A percentile compares a stretch with the other conserved stretches of the same genome.
phyloP scores from a whole-genome alignment of 2,888 invertebrate species.

The Pecten maximus region DNA sequence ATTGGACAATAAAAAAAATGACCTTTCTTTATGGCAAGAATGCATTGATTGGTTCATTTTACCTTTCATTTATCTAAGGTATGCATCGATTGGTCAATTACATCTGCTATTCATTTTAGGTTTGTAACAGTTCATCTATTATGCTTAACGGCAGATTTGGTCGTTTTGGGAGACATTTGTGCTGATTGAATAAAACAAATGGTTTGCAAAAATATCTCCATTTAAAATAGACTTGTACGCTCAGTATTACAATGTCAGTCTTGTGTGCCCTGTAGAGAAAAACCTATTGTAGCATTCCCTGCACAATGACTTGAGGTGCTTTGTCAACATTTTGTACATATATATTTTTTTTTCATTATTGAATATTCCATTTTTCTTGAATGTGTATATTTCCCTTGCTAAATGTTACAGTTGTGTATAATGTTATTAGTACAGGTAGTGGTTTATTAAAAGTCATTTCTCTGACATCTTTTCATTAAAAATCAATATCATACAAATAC shows the following conservation, averaged over 20 bases:
- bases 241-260: background rate
- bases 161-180: background rate
- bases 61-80: background rate
- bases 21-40: background rate
- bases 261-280: background rate
- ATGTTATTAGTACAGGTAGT: background rate
- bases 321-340: conserved; percentile 10
- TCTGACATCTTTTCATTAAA: conserved; percentile 17
- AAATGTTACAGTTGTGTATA: background rate
- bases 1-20: background rate
- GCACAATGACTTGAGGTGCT: background rate
- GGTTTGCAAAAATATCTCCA: conserved; percentile 18
- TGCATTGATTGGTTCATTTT: background rate
- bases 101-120: background rate
- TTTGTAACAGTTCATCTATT: background rate
- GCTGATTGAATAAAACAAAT: background rate
- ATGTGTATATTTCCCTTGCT: conserved; percentile 28
- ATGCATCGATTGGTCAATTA: background rate
- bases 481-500: conserved; percentile 7
- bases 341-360: background rate
- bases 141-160: background rate
- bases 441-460: conserved; percentile 23
- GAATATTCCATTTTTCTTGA: background rate
- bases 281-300: background rate
- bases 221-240: background rate